Evolutionary conservation across 2,888 invertebrate species (phyloP).

Genomic region (Cryptosula pallasiana): DNA sequence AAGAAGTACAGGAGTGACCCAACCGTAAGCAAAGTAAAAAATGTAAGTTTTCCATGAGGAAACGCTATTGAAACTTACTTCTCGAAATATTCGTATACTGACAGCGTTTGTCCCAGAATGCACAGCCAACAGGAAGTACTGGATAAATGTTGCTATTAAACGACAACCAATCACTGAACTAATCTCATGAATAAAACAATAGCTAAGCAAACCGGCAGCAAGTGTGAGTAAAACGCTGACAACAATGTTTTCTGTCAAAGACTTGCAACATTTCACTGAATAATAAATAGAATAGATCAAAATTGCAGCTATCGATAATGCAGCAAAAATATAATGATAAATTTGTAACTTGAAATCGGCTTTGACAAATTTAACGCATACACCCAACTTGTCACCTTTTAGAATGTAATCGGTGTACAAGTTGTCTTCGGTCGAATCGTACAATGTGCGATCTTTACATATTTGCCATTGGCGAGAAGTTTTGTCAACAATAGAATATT

Average conservation of each 20-base stretch:
- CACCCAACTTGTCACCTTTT: not conserved
- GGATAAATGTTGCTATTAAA: not conserved
- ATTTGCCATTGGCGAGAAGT: too few species aligned
- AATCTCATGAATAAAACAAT: not conserved
- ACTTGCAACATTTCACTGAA: not conserved
- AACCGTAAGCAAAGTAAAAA: not conserved
- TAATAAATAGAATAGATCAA: not conserved
- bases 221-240: not conserved
- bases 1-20: not conserved
- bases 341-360: not conserved
- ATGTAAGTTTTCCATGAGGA: not conserved
- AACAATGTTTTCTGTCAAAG: not conserved
- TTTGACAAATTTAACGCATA: not conserved
- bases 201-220: not conserved
- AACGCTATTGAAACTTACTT: too few species aligned
- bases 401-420: not conserved
- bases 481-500: too few species aligned
- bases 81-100: not conserved
- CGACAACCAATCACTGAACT: not conserved
- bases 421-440: not conserved
- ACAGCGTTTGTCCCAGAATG: not conserved
- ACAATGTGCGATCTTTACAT: not conserved
- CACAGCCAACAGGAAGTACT: not conserved
- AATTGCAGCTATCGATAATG: not conserved
- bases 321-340: not conserved